Percentiles rank a stretch among this genome's conserved stretches.
Evolutionary conservation across 2,888 invertebrate species (phyloP).

Genomic region (Harpalus rufipes): DNA sequence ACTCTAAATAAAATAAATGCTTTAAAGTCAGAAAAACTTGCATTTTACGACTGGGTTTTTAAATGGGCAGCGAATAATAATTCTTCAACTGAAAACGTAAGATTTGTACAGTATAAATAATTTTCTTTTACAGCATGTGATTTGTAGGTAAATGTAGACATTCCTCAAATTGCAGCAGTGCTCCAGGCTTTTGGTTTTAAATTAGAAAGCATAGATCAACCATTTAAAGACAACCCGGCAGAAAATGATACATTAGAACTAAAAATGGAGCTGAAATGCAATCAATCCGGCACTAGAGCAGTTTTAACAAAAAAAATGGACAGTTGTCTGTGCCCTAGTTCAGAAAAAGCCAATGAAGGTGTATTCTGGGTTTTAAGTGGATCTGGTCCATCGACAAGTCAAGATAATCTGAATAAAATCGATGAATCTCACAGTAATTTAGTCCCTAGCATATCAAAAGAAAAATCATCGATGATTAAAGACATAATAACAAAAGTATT

Average conservation of each 20-base stretch:
- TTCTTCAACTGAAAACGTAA: constrained; percentile 35
- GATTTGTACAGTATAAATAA: constrained; percentile 9
- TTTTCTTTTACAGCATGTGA: not conserved
- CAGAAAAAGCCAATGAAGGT: constrained; percentile 71
- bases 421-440: constrained; percentile 74
- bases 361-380: constrained; percentile 74
- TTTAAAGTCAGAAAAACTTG: constrained; percentile 45
- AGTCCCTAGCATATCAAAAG: constrained; percentile 72
- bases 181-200: constrained; percentile 74
- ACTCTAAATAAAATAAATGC: constrained; percentile 12
- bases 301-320: constrained; percentile 72
- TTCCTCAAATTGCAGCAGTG: constrained; percentile 72
- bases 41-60: constrained; percentile 46
- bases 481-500: constrained; percentile 71
- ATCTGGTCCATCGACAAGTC: constrained; percentile 70
- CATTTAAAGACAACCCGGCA: constrained; percentile 59
- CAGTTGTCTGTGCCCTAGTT: constrained; percentile 72
- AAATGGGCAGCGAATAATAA: constrained; percentile 46
- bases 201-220: constrained; percentile 72
- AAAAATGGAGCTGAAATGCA: constrained; percentile 72
- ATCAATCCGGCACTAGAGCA: constrained; percentile 73
- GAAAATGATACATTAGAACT: constrained; percentile 67
- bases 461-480: constrained; percentile 70
- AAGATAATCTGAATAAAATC: constrained; percentile 72
- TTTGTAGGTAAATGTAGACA: constrained; percentile 68